phyloP scores from a whole-genome alignment of 1,140 invertebrate species.

The Mizuhopecten yessoensis region DNA sequence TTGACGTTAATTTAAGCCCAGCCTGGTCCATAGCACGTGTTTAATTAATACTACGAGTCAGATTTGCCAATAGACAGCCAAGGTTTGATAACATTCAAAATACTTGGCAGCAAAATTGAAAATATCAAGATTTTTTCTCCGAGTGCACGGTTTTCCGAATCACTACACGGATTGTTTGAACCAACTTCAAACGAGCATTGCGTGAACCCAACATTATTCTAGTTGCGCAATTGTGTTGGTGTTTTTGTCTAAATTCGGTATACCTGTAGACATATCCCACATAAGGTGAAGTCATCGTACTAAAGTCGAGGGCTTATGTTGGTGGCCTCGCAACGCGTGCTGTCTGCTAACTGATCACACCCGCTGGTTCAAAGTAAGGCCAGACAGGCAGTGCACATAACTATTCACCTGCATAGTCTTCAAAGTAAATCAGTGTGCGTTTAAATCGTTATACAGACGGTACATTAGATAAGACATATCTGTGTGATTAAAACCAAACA shows the following conservation, averaged over 20 bases:
- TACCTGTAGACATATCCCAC: not conserved
- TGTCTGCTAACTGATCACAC: not conserved
- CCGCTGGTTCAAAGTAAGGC: not conserved
- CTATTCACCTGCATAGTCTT: not conserved
- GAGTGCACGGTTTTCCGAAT: not conserved
- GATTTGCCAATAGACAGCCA: not conserved
- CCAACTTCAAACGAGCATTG: not conserved
- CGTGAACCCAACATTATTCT: not conserved
- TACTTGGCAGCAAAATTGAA: not conserved
- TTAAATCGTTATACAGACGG: not conserved
- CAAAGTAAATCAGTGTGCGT: not conserved
- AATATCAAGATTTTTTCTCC: not conserved
- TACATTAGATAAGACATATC: no score
- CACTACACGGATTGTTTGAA: not conserved
- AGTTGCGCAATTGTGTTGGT: not conserved
- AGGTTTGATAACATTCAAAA: not conserved
- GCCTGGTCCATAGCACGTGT: no score
- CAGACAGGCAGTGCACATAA: not conserved
- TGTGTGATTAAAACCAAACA: no score
- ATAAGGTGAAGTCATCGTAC: not conserved
- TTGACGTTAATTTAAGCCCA: no score
- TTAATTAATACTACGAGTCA: no score
- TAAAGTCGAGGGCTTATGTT: not conserved
- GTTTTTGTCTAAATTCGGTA: slow-evolving; percentile 32
- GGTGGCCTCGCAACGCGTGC: not conserved